phyloP scores from a whole-genome alignment of 1,140 invertebrate genomes.

The Alviniconcha marisindica region DNA sequence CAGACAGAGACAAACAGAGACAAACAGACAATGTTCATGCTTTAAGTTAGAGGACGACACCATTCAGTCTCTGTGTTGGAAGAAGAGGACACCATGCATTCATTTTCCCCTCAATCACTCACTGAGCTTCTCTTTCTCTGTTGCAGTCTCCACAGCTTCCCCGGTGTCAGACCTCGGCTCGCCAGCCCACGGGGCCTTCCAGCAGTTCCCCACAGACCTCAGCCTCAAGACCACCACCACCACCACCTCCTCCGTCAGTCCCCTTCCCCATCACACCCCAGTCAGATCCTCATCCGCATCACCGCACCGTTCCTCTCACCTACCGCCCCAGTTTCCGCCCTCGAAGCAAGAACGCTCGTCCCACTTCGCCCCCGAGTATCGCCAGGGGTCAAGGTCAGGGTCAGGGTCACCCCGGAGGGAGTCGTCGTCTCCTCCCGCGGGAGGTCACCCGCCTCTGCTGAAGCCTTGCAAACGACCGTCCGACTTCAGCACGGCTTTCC shows the following conservation, averaged over 20 bases:
- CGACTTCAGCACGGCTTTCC: constrained; percentile 33
- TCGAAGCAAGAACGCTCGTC: background rate
- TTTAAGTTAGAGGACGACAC: no score
- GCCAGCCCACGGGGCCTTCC: background rate
- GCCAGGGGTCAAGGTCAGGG: background rate
- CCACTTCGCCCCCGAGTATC: background rate
- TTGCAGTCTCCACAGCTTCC: no score
- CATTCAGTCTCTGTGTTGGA: no score
- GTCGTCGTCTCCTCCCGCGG: no score
- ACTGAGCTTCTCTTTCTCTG: background rate
- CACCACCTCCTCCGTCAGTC: background rate
- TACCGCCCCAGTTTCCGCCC: background rate
- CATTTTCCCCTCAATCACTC: no score
- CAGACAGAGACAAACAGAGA: no score
- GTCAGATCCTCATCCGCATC: background rate
- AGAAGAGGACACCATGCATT: no score
- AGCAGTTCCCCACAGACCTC: constrained; percentile 26
- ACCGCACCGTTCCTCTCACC: background rate
- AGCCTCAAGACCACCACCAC: background rate
- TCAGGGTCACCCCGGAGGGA: no score
- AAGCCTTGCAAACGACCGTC: constrained; percentile 28
- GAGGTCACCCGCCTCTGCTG: background rate
- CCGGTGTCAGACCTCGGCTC: no score
- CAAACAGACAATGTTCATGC: no score
- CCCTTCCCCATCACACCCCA: no score